Conservation (phyloP, 1,140 invertebrate species). For the Pseudomyrmex pallidus region DNA sequence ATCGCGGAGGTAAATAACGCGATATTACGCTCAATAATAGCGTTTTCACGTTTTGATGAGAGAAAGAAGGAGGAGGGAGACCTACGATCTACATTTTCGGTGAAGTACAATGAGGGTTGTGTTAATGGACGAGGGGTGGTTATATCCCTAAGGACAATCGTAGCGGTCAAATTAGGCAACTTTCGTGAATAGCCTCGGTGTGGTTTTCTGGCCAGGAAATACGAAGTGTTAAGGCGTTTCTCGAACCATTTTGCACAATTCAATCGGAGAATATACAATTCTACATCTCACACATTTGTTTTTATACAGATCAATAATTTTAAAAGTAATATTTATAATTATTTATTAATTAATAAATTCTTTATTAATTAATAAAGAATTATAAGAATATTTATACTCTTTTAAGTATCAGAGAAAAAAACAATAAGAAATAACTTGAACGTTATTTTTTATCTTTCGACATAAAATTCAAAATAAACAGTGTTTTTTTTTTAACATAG, state of each 20-base stretch:
- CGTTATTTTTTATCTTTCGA: background rate
- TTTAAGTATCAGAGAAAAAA: background rate
- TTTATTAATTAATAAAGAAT: no score
- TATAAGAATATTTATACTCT: background rate
- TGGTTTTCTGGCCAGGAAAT: slow-evolving; percentile 58
- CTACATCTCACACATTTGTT: background rate
- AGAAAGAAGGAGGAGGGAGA: slow-evolving; percentile 17
- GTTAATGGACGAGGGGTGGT: slow-evolving; percentile 74
- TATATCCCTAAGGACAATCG: slow-evolving; percentile 74
- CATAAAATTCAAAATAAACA: no score
- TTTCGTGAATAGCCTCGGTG: slow-evolving; percentile 70
- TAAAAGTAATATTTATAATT: background rate
- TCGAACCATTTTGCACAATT: background rate
- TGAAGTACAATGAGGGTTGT: slow-evolving; percentile 58
- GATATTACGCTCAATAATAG: slow-evolving; percentile 72
- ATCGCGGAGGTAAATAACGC: slow-evolving; percentile 33
- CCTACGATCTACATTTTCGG: slow-evolving; percentile 68
- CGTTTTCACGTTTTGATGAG: slow-evolving; percentile 73
- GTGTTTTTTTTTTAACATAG: background rate
- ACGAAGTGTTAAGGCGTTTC: slow-evolving; percentile 40
- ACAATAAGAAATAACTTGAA: background rate
- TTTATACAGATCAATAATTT: background rate
- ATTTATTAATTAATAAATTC: no score
- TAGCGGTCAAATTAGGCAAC: slow-evolving; percentile 74
- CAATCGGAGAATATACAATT: background rate